Evolutionary conservation across 2,797 vertebrate species (phyloP).

Genomic region (Tadarida brasiliensis): DNA sequence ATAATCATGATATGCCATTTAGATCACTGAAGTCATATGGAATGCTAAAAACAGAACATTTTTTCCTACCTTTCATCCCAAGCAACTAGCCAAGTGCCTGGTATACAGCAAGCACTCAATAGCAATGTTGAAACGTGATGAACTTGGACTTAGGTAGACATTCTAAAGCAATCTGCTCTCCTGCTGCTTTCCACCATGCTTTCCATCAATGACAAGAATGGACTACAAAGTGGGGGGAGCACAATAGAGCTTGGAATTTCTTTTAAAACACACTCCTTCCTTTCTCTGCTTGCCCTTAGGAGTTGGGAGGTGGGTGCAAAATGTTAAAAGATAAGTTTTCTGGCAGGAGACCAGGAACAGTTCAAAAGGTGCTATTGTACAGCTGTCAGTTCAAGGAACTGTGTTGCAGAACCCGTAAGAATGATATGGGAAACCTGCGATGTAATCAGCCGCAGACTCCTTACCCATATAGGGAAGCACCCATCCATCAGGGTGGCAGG

Average conservation of each 20-base stretch:
- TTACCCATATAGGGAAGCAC: background rate
- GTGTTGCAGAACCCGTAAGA: background rate
- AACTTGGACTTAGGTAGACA: background rate
- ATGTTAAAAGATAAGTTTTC: conserved; percentile 67
- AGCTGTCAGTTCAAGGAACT: conserved; percentile 61
- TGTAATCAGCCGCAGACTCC: conserved; percentile 48
- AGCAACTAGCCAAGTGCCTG: background rate
- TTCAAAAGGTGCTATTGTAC: conserved; percentile 66
- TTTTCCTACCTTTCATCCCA: background rate
- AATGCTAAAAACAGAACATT: background rate
- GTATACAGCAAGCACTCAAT: background rate
- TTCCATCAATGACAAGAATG: background rate
- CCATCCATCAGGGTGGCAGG: conserved; percentile 35
- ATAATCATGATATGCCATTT: background rate
- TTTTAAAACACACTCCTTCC: conserved; percentile 68
- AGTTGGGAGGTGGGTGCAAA: conserved; percentile 42
- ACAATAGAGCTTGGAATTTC: conserved; percentile 53
- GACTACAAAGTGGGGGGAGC: background rate
- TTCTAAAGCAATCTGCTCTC: background rate
- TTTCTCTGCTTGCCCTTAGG: conserved; percentile 45
- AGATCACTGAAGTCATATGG: background rate
- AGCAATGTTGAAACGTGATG: background rate
- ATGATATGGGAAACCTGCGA: conserved; percentile 55
- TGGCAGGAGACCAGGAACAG: conserved; percentile 64
- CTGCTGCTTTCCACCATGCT: background rate